Base-by-base conservation (phyloP, 2,113 vertebrate genomes). In the Rhodinocichla rosea region DNA sequence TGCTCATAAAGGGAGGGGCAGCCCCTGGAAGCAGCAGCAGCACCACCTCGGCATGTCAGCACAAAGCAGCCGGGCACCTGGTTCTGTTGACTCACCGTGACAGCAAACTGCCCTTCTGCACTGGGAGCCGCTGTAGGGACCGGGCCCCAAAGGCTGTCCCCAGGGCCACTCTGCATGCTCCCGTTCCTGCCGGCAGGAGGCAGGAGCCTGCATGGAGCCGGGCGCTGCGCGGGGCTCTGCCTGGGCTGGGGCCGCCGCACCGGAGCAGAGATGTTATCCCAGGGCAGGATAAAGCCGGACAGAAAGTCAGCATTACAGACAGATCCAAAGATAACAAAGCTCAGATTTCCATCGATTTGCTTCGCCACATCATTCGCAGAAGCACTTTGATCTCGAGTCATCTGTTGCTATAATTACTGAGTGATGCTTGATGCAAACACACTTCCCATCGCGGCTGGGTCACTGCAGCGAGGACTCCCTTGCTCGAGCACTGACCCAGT, bases 391-490 rank as follows among this genome's bases (percentile, higher is more conserved):
- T 97, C 95, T 95, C 7, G 16, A 94, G 42, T 69, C 88, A 69
- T 80, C 71, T 97, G 95, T 96, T 95, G 95, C 94, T 95, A 67
- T 97, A 97, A 97, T 97, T 97, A 97, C 83, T 42, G 79, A 28
- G 26, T 7, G 17, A 26, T 39, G 68, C 63, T 73, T 96, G 86
- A 56, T 94, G 92, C 89, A 92, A 94, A 92, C 87, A 87, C 68
- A 2, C 81, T 91, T 95, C 95, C 90, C 92, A 71, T 87, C 22
- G 56, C 1, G 56, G 64, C 90, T 81, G 77, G 95, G 92, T 96
- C 96, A 94, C 92, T 91, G 40, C 69, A 78, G 55, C 1, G 1
- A 83, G 70, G 63, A 32, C 71, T 59, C 10, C 33, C 70, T 26
- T 20, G 39, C 83, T 90, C 9, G 27, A 47, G 47, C 33, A 4